These are phyloP conservation scores for Phenganax subtilis DNA, from an alignment of 92 coral and sea anemone species.

Conservation along the genomic window DNA sequence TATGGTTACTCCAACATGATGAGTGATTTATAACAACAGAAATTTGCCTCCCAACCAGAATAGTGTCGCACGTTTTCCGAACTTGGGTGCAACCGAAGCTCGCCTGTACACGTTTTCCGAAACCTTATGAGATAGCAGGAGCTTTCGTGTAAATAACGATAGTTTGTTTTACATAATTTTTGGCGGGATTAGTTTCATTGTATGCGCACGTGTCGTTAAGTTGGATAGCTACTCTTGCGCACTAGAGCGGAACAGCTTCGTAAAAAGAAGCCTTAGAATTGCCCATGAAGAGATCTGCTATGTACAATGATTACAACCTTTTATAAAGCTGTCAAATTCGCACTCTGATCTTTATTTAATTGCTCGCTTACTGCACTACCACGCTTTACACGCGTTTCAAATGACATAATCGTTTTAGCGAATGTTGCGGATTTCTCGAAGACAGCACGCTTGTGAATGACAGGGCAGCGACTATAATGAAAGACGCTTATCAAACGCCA, in stretches of 20 bases:
- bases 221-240: slow-evolving; percentile 1
- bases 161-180: neutral
- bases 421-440: slow-evolving; percentile 7
- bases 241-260: neutral
- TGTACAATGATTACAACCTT: slow-evolving; percentile 10
- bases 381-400: neutral
- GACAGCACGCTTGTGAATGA: no score
- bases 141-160: slow-evolving; percentile 8
- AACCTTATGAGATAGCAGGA: neutral
- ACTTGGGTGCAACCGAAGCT: neutral
- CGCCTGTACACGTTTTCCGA: neutral
- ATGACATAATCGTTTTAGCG: neutral
- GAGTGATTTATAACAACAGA: slow-evolving; percentile 14
- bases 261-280: neutral
- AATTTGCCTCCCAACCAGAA: neutral
- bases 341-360: slow-evolving; percentile 17
- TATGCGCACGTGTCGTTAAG: slow-evolving; percentile 25
- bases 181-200: slow-evolving; percentile 30
- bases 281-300: neutral
- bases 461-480: neutral
- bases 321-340: slow-evolving; percentile 4
- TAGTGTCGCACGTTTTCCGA: neutral
- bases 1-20: slow-evolving; percentile 18
- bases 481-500: slow-evolving; percentile 8
- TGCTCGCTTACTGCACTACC: neutral